Base-by-base conservation (phyloP, 2,113 vertebrate genomes). In the Myxocyprinus asiaticus region DNA sequence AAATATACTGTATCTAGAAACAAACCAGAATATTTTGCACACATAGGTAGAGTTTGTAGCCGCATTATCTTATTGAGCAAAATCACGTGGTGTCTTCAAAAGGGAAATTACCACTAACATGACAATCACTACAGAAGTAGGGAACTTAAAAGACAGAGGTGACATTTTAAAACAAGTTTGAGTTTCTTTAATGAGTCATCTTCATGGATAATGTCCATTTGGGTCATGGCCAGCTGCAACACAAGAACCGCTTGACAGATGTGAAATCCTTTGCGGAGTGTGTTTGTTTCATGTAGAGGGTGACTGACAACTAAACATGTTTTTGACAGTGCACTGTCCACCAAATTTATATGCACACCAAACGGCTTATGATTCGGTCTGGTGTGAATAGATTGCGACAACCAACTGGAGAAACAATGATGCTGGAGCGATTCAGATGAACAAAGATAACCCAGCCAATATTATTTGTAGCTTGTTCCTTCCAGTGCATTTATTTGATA, bases 241-340 rank as follows among this genome's bases (percentile, higher is more conserved):
- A 14, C 55, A 50, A 62, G 77, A 63, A 43, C 65, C 65, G 14
- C 67, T 59, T 81, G 81, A 72, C 84, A 79, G 55, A 80, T 63
- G 14, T 74, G 68, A 84, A 78, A 77, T 53, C 78, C 66, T 70
- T 81, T 12, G 63, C 55, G 53, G 44, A 63, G n/a, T 50, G 9
- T 55, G 74, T 83, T 51, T 67, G 78, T 78, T 81, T 81, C 17
- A 66, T 64, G 67, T 70, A 9, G 10, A 53, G 73, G 48, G 9
- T 88, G 85, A 88, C 50, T 86, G 87, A 84, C 87, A 85, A 72
- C 58, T 64, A 82, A 82, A 83, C 78, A 86, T 82, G 82, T 14
- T 75, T 84, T 61, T 86, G 87, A 88, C 87, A 86, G 50, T 10
- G 10, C 80, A 81, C 82, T 85, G 80, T 85, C 85, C 82, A 76